A percentile compares a stretch with the other conserved stretches of the same genome.
These are phyloP conservation scores for Cercopithecus mona DNA, from an alignment of 2,113 vertebrate genomes.

Conservation along the genomic window DNA sequence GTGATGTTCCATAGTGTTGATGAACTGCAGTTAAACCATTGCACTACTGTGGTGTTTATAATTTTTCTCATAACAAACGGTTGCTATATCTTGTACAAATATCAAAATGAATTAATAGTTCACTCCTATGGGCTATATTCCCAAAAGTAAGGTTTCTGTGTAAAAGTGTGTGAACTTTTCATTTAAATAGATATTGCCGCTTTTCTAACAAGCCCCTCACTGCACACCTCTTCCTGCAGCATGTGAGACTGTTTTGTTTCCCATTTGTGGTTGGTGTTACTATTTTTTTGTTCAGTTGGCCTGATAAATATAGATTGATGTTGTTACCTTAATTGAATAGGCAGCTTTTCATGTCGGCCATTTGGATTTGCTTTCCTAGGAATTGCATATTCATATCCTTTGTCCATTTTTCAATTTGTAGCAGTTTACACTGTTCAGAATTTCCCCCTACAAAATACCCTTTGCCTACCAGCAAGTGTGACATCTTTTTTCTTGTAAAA, in stretches of 20 bases:
- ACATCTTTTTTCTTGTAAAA: neutral
- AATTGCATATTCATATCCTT: neutral
- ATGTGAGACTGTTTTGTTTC: fast-evolving
- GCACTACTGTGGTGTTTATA: fast-evolving
- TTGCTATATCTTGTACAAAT: no score
- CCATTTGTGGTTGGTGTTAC: fast-evolving
- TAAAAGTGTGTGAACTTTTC: neutral
- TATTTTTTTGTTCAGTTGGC: neutral
- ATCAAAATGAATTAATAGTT: neutral
- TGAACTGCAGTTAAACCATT: neutral
- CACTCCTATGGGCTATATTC: neutral
- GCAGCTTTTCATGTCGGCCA: fast-evolving
- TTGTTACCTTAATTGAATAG: fast-evolving
- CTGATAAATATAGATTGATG: no score
- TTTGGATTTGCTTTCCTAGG: neutral
- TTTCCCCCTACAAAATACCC: neutral
- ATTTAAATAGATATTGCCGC: fast-evolving
- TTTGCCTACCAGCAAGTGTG: neutral
- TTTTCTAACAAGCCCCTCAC: fast-evolving
- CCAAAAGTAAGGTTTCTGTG: no score
- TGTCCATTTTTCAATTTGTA: neutral
- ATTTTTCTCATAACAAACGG: neutral
- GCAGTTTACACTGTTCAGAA: neutral
- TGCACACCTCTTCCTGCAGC: neutral
- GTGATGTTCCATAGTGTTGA: fast-evolving